Conservation (phyloP, 2,888 invertebrate species). For the Spodoptera littoralis region DNA sequence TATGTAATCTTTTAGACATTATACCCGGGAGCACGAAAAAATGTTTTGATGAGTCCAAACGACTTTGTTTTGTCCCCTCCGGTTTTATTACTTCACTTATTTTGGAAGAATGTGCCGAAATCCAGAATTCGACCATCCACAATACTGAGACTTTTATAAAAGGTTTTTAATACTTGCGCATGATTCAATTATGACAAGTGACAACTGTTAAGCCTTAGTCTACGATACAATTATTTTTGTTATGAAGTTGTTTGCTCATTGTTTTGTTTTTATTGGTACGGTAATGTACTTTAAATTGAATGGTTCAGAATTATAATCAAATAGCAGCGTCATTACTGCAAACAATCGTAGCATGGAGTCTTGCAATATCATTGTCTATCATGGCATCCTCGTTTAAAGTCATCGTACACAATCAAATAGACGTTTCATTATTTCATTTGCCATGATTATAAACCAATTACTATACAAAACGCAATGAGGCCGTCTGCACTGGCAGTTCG, state of each 20-base stretch:
- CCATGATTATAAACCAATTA: constrained; percentile 38
- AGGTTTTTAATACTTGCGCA: constrained; percentile 33
- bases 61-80: constrained; percentile 7
- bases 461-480: constrained; percentile 10
- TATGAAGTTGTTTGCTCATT: constrained; percentile 22
- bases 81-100: constrained; percentile 7
- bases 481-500: constrained; percentile 4
- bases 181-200: constrained; percentile 50
- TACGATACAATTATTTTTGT: constrained; percentile 34
- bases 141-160: constrained; percentile 41
- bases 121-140: constrained; percentile 53
- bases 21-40: constrained; percentile 50
- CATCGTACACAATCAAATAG: constrained; percentile 34
- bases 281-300: constrained; percentile 53
- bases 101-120: constrained; percentile 37
- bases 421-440: constrained; percentile 46
- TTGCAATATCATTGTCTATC: constrained; percentile 36
- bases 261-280: constrained; percentile 27
- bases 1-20: constrained; percentile 58
- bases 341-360: constrained; percentile 4
- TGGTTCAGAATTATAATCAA: constrained; percentile 23
- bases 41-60: constrained; percentile 41
- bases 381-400: constrained; percentile 18
- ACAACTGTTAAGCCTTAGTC: constrained; percentile 38
- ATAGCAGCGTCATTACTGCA: constrained; percentile 13